These are phyloP conservation scores for Petromus typicus DNA, from an alignment of 2,113 vertebrate genomes.

Conservation along the genomic window DNA sequence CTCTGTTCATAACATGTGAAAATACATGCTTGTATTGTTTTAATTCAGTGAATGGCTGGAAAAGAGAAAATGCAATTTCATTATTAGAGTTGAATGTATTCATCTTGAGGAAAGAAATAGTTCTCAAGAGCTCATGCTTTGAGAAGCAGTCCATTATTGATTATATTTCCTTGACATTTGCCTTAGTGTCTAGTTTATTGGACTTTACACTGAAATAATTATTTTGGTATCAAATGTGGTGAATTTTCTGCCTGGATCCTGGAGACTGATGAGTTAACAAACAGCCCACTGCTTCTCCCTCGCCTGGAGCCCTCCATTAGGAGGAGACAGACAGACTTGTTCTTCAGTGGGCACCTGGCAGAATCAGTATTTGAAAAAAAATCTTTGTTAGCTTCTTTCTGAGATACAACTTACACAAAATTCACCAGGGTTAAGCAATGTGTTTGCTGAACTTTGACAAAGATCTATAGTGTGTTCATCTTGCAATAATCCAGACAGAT, in stretches of 20 bases:
- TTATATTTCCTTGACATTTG: slow-evolving; percentile 16
- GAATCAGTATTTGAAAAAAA: neutral
- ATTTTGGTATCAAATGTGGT: neutral
- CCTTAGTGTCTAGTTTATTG: neutral
- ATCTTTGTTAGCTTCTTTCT: slow-evolving; percentile 6
- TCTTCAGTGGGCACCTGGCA: neutral
- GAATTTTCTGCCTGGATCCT: neutral
- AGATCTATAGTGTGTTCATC: neutral
- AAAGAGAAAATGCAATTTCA: neutral
- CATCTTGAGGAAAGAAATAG: neutral
- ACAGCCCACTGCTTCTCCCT: neutral
- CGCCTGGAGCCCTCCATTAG: neutral
- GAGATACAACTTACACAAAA: neutral
- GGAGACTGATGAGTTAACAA: neutral
- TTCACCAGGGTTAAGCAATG: neutral
- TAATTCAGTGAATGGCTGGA: neutral
- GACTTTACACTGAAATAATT: neutral
- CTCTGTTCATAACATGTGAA: neutral
- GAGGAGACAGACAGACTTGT: neutral
- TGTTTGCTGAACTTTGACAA: neutral
- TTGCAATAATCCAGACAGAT: neutral
- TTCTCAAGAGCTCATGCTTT: neutral
- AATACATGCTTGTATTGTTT: neutral
- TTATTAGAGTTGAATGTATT: slow-evolving; percentile 20
- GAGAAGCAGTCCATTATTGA: neutral